phyloP scores from a whole-genome alignment of 1,140 invertebrate genomes.

The Platyscapa corneri region DNA sequence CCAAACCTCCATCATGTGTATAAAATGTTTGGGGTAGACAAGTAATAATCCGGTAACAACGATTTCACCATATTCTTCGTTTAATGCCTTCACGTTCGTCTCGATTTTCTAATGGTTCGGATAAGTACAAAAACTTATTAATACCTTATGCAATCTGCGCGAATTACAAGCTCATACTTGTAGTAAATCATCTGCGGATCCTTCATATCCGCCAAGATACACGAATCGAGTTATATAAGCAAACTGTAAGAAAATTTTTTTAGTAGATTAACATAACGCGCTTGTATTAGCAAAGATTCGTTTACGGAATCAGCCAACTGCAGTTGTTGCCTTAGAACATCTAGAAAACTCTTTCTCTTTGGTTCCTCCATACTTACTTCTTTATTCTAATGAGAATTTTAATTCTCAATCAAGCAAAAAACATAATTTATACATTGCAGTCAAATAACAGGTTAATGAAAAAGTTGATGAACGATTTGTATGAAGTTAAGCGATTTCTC shows the following conservation, averaged over 20 bases:
- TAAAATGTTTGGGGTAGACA: constrained; percentile 57
- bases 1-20: constrained; percentile 61
- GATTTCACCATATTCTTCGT: constrained; percentile 49
- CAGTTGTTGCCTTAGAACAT: constrained; percentile 57
- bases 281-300: background rate
- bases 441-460: background rate
- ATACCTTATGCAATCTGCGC: too few species aligned
- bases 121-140: background rate
- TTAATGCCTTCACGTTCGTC: constrained; percentile 51
- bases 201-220: constrained; percentile 59
- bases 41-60: constrained; percentile 57
- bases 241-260: constrained; percentile 44
- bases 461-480: constrained; percentile 2
- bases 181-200: constrained; percentile 45
- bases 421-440: background rate
- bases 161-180: constrained; percentile 48
- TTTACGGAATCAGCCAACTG: constrained; percentile 52
- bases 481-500: background rate
- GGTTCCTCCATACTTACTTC: constrained; percentile 38
- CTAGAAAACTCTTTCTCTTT: constrained; percentile 55
- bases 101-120: constrained; percentile 51
- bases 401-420: background rate
- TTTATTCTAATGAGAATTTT: background rate
- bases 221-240: constrained; percentile 57
- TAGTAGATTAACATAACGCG: constrained; percentile 7